These are phyloP conservation scores for Mimas tiliae DNA, from an alignment of 2,888 invertebrate genomes.

Conservation along the genomic window DNA sequence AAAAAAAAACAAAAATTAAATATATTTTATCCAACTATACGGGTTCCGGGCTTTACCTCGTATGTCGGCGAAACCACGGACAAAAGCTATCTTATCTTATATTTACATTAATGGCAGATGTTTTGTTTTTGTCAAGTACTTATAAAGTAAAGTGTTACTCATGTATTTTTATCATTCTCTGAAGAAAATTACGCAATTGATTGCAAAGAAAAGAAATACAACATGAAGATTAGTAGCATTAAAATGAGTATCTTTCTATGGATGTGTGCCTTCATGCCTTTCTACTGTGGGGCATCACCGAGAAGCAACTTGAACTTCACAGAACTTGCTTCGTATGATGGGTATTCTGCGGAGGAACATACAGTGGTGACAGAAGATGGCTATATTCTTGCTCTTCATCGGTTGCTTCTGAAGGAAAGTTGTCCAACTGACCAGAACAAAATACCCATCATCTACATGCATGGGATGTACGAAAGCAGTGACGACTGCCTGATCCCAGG, in stretches of 20 bases:
- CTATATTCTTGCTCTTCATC: slow-evolving; percentile 46
- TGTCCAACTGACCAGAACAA: slow-evolving; percentile 27
- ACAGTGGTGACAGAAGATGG: slow-evolving; percentile 48
- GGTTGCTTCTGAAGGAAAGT: slow-evolving; percentile 36
- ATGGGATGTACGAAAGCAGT: slow-evolving; percentile 45
- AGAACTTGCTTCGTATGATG: slow-evolving; percentile 43
- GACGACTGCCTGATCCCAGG: slow-evolving; percentile 49
- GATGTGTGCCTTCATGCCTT: neutral
- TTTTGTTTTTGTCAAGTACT: too few relatives aligned
- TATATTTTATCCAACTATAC: too few relatives aligned
- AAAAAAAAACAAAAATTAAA: too few relatives aligned
- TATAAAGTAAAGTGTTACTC: too few relatives aligned
- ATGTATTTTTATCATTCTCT: too few relatives aligned
- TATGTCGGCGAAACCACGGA: too few relatives aligned
- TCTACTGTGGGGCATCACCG: neutral
- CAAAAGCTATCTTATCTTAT: too few relatives aligned
- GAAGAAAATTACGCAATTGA: too few relatives aligned
- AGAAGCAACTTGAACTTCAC: slow-evolving; percentile 42
- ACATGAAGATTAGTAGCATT: neutral
- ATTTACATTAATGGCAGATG: too few relatives aligned
- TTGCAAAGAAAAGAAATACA: too few relatives aligned
- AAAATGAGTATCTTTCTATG: neutral
- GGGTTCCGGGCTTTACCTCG: too few relatives aligned
- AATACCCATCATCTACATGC: slow-evolving; percentile 40
- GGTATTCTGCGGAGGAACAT: slow-evolving; percentile 43